Evolutionary conservation across 2,888 invertebrate species (phyloP).

Genomic region (Drosophila antonietae): DNA sequence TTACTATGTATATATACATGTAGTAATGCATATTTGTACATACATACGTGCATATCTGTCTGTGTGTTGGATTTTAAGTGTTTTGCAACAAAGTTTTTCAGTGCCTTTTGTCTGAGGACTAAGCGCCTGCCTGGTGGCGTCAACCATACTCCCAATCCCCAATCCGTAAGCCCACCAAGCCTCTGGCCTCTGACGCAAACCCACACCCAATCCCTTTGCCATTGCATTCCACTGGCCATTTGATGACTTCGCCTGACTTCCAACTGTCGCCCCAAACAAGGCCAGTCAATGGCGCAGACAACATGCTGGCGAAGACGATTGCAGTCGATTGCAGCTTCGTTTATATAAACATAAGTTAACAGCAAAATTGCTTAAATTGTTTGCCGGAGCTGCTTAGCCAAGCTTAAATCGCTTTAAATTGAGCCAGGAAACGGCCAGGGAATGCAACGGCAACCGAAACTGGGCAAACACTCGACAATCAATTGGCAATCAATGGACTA

Average conservation of each 20-base stretch:
- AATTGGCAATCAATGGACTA: conserved; percentile 64
- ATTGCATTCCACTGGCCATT: background rate
- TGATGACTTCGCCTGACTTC: conserved; percentile 31
- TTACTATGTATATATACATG: background rate
- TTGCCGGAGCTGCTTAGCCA: conserved; percentile 16
- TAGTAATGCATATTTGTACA: background rate
- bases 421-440: background rate
- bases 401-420: conserved; percentile 24
- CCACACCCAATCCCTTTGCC: background rate
- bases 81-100: conserved; percentile 76
- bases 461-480: conserved; percentile 44
- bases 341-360: conserved; percentile 48
- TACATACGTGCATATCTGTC: conserved; percentile 6
- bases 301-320: conserved; percentile 8
- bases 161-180: background rate
- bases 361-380: conserved; percentile 50
- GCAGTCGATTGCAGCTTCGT: conserved; percentile 25
- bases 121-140: conserved; percentile 36
- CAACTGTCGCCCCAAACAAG: conserved; percentile 39
- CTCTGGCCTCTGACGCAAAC: background rate
- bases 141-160: conserved; percentile 16
- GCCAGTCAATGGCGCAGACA: conserved; percentile 11
- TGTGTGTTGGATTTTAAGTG: conserved; percentile 63
- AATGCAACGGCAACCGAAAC: background rate
- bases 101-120: conserved; percentile 70